Percentiles rank a stretch among this genome's conserved stretches.
These are phyloP conservation scores for Enteromius paludinosus DNA, from an alignment of 2,797 vertebrate species.

Conservation along the genomic window DNA sequence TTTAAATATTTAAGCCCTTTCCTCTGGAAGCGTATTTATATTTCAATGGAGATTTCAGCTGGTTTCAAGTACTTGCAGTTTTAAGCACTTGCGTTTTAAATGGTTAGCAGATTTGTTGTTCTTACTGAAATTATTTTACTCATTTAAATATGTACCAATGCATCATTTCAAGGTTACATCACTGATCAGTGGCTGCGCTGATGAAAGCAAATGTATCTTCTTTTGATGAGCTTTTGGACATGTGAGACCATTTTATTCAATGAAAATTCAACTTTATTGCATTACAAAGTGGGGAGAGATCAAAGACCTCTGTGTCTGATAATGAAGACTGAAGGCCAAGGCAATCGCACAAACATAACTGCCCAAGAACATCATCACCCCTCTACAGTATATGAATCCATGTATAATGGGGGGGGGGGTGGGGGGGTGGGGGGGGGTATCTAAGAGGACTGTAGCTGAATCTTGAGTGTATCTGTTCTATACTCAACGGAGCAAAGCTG, in stretches of 20 bases:
- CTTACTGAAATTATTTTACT: not conserved
- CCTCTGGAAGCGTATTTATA: conserved; percentile 1
- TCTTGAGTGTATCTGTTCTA: conserved; percentile 14
- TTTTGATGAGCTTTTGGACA: not conserved
- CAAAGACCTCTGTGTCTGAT: conserved; percentile 34
- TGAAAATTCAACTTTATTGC: conserved; percentile 25
- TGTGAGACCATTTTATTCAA: conserved; percentile 18
- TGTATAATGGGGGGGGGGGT: not conserved
- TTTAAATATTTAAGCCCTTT: conserved; percentile 7
- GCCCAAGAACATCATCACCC: conserved; percentile 14
- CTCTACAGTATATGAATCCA: conserved; percentile 8
- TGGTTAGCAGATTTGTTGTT: not conserved
- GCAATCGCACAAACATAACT: not conserved
- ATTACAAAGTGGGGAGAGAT: conserved; percentile 30
- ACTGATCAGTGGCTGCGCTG: not conserved
- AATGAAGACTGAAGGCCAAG: conserved; percentile 27
- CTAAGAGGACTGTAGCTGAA: conserved; percentile 6
- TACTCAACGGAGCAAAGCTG: conserved; percentile 27
- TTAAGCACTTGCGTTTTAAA: not conserved
- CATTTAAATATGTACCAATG: not conserved
- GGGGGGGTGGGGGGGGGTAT: not conserved
- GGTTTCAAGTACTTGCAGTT: not conserved
- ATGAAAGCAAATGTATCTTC: conserved; percentile 3
- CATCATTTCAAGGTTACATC: not conserved
- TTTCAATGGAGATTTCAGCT: not conserved